phyloP scores from a whole-genome alignment of 2,888 invertebrate genomes.

The Acrobasis suavella region DNA sequence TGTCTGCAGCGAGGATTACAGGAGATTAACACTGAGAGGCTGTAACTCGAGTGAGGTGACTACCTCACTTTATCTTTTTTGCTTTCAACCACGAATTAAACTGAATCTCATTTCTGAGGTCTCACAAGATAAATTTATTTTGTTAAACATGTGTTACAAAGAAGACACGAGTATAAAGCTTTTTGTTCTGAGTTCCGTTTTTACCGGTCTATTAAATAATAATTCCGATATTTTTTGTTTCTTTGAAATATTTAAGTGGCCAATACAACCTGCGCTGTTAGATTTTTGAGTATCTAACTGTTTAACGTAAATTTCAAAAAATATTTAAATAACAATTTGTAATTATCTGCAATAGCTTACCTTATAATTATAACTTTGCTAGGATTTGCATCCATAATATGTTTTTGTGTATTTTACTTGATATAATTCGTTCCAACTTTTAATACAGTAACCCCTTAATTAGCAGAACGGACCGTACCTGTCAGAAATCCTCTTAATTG shows the following conservation, averaged over 20 bases:
- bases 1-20: conserved; percentile 34
- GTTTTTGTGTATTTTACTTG: not conserved
- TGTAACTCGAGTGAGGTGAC: not conserved
- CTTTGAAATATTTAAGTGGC: too few species aligned
- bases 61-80: not conserved
- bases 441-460: not conserved
- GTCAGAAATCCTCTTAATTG: not conserved
- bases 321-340: too few species aligned
- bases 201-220: too few species aligned
- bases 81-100: not conserved
- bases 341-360: not conserved
- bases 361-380: too few species aligned
- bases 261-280: too few species aligned
- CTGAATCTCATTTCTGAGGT: not conserved
- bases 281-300: too few species aligned
- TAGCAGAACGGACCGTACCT: not conserved
- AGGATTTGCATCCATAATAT: not conserved
- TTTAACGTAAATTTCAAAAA: too few species aligned
- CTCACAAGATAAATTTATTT: too few species aligned
- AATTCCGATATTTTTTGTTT: too few species aligned
- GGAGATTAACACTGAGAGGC: conserved; percentile 26
- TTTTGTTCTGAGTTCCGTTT: too few species aligned
- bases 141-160: too few species aligned
- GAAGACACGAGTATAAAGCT: too few species aligned
- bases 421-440: not conserved